Conservation (phyloP, 2,797 vertebrate genomes). For the Decapterus maruadsi region DNA sequence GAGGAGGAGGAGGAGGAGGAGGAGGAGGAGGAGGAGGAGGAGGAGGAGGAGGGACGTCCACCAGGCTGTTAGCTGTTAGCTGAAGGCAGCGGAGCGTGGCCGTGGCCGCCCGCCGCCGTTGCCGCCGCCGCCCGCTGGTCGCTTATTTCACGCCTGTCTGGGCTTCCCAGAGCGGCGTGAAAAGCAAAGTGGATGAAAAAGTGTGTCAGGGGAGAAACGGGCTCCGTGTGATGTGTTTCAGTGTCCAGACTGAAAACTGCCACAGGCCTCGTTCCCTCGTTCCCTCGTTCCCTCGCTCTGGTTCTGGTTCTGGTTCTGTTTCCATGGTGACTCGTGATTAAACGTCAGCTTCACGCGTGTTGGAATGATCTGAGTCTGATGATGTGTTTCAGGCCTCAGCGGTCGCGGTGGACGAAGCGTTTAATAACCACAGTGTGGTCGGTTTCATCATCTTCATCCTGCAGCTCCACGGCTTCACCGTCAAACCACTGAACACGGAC, state of each 20-base stretch:
- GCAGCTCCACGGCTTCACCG: too few species aligned
- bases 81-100: constrained; percentile 41
- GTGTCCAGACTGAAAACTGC: not conserved
- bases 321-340: constrained; percentile 6
- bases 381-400: not conserved
- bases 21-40: too few species aligned
- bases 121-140: constrained; percentile 25
- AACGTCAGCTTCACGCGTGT: not conserved
- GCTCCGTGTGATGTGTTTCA: constrained; percentile 17
- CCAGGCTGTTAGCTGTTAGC: constrained; percentile 46
- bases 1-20: not conserved
- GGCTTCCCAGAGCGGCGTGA: constrained; percentile 34
- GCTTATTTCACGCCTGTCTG: constrained; percentile 68
- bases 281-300: not conserved
- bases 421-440: not conserved
- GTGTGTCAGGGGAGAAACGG: constrained; percentile 10
- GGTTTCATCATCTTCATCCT: too few species aligned
- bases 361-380: not conserved
- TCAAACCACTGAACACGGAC: too few species aligned
- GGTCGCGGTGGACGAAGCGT: not conserved
- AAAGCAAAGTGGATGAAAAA: constrained; percentile 53
- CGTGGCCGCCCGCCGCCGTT: constrained; percentile 7
- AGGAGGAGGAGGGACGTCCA: constrained; percentile 8
- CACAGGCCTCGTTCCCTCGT: not conserved
- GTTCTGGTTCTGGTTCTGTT: not conserved